Conservation (phyloP, 2,888 invertebrate species). For the Aradus depressus region DNA sequence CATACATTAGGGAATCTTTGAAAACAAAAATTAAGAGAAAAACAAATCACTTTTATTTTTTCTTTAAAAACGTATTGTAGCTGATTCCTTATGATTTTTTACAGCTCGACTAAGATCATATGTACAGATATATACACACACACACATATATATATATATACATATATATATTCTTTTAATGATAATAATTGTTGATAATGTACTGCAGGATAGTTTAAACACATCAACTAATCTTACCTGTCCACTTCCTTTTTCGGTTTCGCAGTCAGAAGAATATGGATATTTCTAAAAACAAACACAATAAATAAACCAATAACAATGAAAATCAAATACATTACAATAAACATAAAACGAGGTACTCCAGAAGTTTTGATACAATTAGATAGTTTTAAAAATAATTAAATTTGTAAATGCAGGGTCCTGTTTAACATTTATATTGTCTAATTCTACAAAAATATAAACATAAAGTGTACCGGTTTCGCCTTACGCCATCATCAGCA, state of each 20-base stretch:
- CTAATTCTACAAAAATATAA: too few relatives aligned
- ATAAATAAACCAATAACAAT: too few relatives aligned
- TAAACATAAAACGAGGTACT: background rate
- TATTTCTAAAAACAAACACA: conserved; percentile 35
- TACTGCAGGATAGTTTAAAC: too few relatives aligned
- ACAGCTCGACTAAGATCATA: background rate
- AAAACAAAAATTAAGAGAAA: conserved; percentile 1
- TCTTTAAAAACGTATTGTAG: background rate
- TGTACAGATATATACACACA: conserved; percentile 35
- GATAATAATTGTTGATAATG: background rate
- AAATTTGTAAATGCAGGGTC: too few relatives aligned
- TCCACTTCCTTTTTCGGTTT: conserved; percentile 16
- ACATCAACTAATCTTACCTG: conserved; percentile 13
- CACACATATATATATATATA: conserved; percentile 34
- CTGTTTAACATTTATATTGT: too few relatives aligned
- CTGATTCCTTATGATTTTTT: background rate
- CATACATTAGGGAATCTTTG: background rate
- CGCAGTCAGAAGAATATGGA: conserved; percentile 34
- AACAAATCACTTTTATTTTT: background rate
- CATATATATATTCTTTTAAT: conserved; percentile 32
- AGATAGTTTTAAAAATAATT: too few relatives aligned
- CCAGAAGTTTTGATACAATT: too few relatives aligned
- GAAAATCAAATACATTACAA: too few relatives aligned
- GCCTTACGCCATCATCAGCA: too few relatives aligned
- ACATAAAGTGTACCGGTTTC: too few relatives aligned